These are phyloP conservation scores for Ptyas mucosa DNA, from an alignment of 2,113 vertebrate species.

Conservation along the genomic window DNA sequence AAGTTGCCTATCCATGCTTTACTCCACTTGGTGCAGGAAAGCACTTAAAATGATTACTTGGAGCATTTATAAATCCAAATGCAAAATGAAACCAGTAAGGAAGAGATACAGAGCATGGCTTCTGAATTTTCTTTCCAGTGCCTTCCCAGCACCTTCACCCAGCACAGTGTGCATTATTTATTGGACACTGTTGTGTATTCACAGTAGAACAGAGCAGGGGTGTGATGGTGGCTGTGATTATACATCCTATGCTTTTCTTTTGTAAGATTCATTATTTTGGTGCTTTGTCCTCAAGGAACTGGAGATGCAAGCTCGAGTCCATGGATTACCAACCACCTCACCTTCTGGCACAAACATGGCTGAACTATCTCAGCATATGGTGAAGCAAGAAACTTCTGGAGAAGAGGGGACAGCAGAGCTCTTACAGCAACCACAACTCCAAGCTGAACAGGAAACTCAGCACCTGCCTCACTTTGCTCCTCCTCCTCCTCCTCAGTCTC, in stretches of 20 bases:
- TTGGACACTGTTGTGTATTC: background rate
- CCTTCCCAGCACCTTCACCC: background rate
- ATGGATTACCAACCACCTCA: slow-evolving; percentile 84
- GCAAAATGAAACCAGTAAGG: background rate
- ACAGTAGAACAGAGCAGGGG: background rate
- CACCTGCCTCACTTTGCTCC: slow-evolving; percentile 58
- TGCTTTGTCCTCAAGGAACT: slow-evolving; percentile 78
- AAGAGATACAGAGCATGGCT: background rate
- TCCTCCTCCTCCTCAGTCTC: slow-evolving; percentile 65
- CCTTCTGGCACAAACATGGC: slow-evolving; percentile 81
- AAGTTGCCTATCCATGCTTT: background rate
- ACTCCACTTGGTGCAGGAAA: background rate
- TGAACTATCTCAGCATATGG: slow-evolving; percentile 78
- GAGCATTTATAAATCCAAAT: background rate
- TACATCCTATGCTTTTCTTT: background rate
- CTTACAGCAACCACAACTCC: slow-evolving; percentile 62
- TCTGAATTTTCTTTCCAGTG: background rate
- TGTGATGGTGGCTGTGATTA: background rate
- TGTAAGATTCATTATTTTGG: background rate
- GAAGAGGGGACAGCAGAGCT: slow-evolving; percentile 75
- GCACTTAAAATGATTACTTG: background rate
- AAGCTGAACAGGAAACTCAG: slow-evolving; percentile 59
- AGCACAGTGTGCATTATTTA: no score
- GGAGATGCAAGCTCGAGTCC: slow-evolving; percentile 93
- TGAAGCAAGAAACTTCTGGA: slow-evolving; percentile 84